Evolutionary conservation across 2,797 vertebrate species (phyloP).

Genomic region (Coregonus sp.): DNA sequence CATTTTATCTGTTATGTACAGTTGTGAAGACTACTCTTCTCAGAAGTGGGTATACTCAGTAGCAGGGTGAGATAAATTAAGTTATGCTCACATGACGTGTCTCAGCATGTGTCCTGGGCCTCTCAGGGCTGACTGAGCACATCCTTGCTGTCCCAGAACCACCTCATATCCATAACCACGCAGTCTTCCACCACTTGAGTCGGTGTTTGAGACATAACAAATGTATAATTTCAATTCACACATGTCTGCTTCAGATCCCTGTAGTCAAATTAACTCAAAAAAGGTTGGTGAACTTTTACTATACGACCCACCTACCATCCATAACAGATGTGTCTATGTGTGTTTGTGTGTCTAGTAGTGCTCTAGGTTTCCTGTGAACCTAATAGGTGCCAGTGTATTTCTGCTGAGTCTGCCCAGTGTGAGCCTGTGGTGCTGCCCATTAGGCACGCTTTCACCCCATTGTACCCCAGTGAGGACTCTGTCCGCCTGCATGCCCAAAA

Average conservation of each 20-base stretch:
- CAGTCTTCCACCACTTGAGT: background rate
- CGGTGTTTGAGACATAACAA: background rate
- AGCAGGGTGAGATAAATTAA: background rate
- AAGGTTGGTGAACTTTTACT: slow-evolving; percentile 45
- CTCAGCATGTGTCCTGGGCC: background rate
- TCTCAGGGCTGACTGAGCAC: background rate
- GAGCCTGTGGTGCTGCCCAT: slow-evolving; percentile 38
- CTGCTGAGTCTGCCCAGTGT: slow-evolving; percentile 43
- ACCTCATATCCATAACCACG: background rate
- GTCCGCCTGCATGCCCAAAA: slow-evolving; percentile 27
- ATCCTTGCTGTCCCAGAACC: background rate
- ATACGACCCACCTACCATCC: slow-evolving; percentile 52
- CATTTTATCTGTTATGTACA: slow-evolving; percentile 3
- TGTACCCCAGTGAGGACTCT: slow-evolving; percentile 34
- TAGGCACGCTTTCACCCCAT: slow-evolving; percentile 37
- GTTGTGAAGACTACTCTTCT: too few species aligned
- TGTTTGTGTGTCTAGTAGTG: slow-evolving; percentile 36
- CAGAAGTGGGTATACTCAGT: background rate
- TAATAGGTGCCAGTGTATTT: slow-evolving; percentile 59
- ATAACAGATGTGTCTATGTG: slow-evolving; percentile 19
- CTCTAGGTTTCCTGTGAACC: slow-evolving; percentile 35
- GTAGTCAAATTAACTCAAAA: background rate
- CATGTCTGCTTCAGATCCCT: background rate
- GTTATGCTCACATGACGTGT: background rate
- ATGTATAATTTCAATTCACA: background rate